Evolutionary conservation across 2,888 invertebrate species (phyloP).

Genomic region (Heteropelma amictum): DNA sequence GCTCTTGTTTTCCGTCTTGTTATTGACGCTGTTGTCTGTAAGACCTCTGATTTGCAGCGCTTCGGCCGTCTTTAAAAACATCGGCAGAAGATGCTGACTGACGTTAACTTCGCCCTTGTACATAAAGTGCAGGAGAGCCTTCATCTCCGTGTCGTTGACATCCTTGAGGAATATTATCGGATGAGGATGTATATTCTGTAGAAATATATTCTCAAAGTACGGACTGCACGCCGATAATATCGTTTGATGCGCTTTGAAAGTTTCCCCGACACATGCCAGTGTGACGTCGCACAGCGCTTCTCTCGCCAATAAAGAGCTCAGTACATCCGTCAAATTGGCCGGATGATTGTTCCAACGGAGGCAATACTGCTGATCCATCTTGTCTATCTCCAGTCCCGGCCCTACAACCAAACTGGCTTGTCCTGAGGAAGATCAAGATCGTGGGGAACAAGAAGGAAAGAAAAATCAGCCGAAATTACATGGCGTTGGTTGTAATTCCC

Average conservation of each 20-base stretch:
- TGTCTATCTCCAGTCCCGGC: constrained; percentile 77
- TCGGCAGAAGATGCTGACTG: constrained; percentile 93
- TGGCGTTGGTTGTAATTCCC: neutral
- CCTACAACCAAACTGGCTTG: constrained; percentile 74
- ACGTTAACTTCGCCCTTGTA: constrained; percentile 96
- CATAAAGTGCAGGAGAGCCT: constrained; percentile 94
- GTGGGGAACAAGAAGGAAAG: constrained; percentile 16
- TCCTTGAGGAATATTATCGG: constrained; percentile 96
- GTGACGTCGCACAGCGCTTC: constrained; percentile 96
- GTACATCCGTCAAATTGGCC: constrained; percentile 93
- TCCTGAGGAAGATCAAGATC: constrained; percentile 62
- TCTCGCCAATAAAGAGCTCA: constrained; percentile 91
- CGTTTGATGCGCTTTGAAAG: constrained; percentile 95
- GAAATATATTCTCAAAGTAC: constrained; percentile 94
- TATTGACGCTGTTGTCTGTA: constrained; percentile 89
- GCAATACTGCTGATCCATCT: constrained; percentile 92
- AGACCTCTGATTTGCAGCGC: constrained; percentile 93
- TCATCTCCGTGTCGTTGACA: constrained; percentile 93
- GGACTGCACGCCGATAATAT: constrained; percentile 96
- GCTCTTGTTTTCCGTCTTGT: constrained; percentile 72
- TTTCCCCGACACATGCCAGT: constrained; percentile 93
- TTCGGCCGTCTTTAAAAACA: constrained; percentile 95
- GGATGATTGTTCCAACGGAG: constrained; percentile 97
- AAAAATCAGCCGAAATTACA: neutral
- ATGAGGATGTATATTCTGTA: constrained; percentile 93